Conservation (phyloP, 2,113 vertebrate genomes). For the Cyprinodon tularosa region DNA sequence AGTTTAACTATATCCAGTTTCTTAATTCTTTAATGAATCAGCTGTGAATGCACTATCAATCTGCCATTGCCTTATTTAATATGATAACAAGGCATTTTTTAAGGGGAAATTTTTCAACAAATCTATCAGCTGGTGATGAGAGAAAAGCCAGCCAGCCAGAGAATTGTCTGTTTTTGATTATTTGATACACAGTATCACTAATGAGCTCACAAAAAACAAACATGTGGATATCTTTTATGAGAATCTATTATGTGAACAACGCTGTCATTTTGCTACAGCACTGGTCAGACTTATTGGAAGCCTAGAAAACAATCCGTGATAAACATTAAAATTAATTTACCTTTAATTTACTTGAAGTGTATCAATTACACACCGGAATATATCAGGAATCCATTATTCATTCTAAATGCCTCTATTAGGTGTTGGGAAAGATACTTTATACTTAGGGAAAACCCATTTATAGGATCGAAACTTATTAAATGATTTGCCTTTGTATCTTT, state of each 20-base stretch:
- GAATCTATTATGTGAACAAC: not conserved
- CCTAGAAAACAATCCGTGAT: too few species aligned
- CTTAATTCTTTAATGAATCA: constrained; percentile 7
- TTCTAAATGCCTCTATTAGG: too few species aligned
- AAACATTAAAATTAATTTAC: too few species aligned
- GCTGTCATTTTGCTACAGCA: not conserved
- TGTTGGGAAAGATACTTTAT: too few species aligned
- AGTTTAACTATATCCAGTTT: not conserved
- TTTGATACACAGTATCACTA: constrained; percentile 28
- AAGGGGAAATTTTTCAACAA: constrained; percentile 7
- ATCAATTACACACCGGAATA: too few species aligned
- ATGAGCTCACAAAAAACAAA: constrained; percentile 44
- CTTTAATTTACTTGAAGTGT: too few species aligned
- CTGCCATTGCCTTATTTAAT: not conserved
- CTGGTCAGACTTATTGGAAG: not conserved
- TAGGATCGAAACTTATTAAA: not conserved
- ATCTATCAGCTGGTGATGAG: not conserved
- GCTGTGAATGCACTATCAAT: not conserved
- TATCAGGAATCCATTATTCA: too few species aligned
- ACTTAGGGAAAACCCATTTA: too few species aligned
- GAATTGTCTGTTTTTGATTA: constrained; percentile 28
- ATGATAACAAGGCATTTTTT: not conserved
- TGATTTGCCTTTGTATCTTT: not conserved
- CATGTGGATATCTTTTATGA: not conserved
- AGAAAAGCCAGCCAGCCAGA: constrained; percentile 4